Percentiles rank a stretch among this genome's conserved stretches.
Evolutionary conservation across 2,888 invertebrate genomes (phyloP).

Genomic region (Cheilosia soror): DNA sequence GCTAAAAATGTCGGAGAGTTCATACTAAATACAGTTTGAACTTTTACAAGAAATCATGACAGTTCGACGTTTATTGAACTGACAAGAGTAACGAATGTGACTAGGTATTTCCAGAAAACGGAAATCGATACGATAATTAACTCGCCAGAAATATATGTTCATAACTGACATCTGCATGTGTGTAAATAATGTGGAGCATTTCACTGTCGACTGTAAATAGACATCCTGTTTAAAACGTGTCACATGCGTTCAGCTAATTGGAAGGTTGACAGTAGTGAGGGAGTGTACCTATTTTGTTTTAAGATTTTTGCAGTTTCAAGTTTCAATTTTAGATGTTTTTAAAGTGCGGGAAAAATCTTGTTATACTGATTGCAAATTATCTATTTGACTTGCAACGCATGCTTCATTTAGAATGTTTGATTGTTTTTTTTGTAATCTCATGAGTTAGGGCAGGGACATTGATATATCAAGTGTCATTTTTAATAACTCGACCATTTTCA

Average conservation of each 20-base stretch:
- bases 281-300: constrained; percentile 7
- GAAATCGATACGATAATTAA: constrained; percentile 28
- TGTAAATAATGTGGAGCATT: constrained; percentile 13
- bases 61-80: constrained; percentile 21
- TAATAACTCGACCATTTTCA: too few species aligned
- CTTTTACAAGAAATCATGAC: constrained; percentile 1
- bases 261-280: constrained; percentile 36
- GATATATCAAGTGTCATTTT: too few species aligned
- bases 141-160: constrained; percentile 3
- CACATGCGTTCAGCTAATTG: constrained; percentile 38
- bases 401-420: too few species aligned
- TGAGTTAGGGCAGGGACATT: too few species aligned
- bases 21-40: background rate
- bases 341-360: background rate
- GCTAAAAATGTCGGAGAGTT: background rate
- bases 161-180: constrained; percentile 7
- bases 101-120: constrained; percentile 7
- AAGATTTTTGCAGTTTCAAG: background rate
- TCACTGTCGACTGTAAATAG: constrained; percentile 34
- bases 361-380: too few species aligned
- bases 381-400: too few species aligned
- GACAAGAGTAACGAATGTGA: background rate
- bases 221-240: constrained; percentile 36
- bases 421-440: too few species aligned
- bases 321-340: background rate